A percentile compares a stretch with the other conserved stretches of the same genome.
Evolutionary conservation across 92 coral and sea anemone genomes (phyloP).

Genomic region (Metridium senile): DNA sequence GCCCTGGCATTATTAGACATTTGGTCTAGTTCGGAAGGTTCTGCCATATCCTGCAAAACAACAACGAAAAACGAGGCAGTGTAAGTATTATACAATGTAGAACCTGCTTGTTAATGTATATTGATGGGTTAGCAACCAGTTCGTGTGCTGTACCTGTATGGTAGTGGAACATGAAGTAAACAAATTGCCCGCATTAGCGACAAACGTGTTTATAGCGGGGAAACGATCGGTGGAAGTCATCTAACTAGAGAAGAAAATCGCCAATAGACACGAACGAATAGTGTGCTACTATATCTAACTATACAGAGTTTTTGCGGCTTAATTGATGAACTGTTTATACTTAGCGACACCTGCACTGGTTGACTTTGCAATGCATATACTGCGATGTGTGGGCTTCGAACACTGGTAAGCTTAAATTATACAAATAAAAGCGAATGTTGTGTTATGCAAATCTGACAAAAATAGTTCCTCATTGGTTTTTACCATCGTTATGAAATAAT

Average conservation of each 20-base stretch:
- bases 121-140: neutral
- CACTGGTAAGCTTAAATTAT: neutral
- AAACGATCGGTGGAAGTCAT: slow-evolving; percentile 16
- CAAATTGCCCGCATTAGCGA: slow-evolving; percentile 15
- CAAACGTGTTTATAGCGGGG: neutral
- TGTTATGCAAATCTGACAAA: too few relatives aligned
- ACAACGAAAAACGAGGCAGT: neutral
- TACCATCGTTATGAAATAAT: neutral
- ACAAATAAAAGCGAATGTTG: too few relatives aligned
- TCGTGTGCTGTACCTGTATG: slow-evolving; percentile 13
- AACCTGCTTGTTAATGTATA: neutral
- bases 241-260: neutral
- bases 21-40: slow-evolving; percentile 40
- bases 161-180: slow-evolving; percentile 21
- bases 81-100: too few relatives aligned
- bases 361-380: neutral
- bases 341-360: neutral
- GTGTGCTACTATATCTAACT: neutral
- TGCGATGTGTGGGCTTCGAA: neutral
- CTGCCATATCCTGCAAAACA: slow-evolving; percentile 41
- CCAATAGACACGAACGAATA: neutral
- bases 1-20: slow-evolving; percentile 27
- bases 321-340: slow-evolving; percentile 1
- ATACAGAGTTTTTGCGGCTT: neutral
- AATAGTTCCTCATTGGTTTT: neutral